phyloP scores from a whole-genome alignment of 92 coral and sea anemone genomes.

The Scolanthus callimorphus region DNA sequence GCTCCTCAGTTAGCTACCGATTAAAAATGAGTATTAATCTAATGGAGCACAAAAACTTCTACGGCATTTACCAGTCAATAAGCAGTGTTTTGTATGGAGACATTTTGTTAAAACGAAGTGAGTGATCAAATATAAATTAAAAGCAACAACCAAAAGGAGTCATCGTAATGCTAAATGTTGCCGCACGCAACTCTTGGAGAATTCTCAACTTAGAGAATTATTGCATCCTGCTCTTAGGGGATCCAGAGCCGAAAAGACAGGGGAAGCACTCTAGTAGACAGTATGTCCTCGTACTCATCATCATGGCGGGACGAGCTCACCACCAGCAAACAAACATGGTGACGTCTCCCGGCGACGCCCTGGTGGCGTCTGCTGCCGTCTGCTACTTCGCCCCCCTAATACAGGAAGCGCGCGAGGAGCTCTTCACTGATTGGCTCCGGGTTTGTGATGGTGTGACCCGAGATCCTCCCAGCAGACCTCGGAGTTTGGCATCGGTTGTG shows the following conservation, averaged over 20 bases:
- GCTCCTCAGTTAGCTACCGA: too few species aligned
- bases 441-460: constrained; percentile 77
- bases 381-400: constrained; percentile 91
- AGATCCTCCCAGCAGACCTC: constrained; percentile 11
- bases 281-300: constrained; percentile 57
- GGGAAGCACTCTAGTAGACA: constrained; percentile 48
- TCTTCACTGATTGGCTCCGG: constrained; percentile 80
- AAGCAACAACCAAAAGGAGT: too few species aligned
- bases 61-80: too few species aligned
- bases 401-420: constrained; percentile 70
- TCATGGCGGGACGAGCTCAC: constrained; percentile 67
- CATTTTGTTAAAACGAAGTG: too few species aligned
- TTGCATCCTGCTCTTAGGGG: constrained; percentile 28
- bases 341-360: constrained; percentile 93
- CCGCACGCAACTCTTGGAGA: too few species aligned
- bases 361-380: constrained; percentile 80
- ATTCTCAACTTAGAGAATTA: too few species aligned
- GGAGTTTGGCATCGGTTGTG: constrained; percentile 48
- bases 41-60: too few species aligned
- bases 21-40: too few species aligned
- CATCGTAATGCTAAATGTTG: too few species aligned
- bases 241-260: constrained; percentile 67
- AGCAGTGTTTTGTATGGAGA: too few species aligned
- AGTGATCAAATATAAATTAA: too few species aligned
- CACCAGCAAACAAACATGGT: constrained; percentile 59